Evolutionary conservation across 2,113 vertebrate genomes (phyloP), one percentile per base, ranked within the genome.

Genomic region (Callipepla californica): DNA sequence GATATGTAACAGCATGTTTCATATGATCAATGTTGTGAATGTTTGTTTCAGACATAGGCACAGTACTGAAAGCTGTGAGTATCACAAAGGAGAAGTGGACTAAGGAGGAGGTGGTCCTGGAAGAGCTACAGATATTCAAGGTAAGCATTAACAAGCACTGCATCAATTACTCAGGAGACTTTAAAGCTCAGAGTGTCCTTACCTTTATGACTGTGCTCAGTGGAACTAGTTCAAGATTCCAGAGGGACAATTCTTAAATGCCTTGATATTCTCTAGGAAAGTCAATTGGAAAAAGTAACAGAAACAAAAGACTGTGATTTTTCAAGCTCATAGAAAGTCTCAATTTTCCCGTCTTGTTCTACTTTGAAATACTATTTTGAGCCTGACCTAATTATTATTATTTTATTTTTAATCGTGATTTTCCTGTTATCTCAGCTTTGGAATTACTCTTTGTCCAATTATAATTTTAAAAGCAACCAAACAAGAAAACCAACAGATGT

Each of bases 51-150:
- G 99, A 99, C 69, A 50, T 96, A 65, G 99, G 99, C 53, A 99
- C 99, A 1, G 93, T 99, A 85, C 96, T 99, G 82, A 99, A 99
- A 95, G 99, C 98, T 83, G 98, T 99, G 90, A 99, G 98, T 90
- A 99, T 99, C 94, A 98, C 98, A 73, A 99, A 99, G 80, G 98
- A 99, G 90, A 98, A 99, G 89, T 99, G 99, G 99, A 96, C 97
- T 19, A 98, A 98, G 55, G 99, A 99, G 92, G 99, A 99, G 59
- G 98, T 99, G 23, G 96, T 99, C 6, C 96, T 99, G 45, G 99
- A 99, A 90, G 99, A 99, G 91, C 96, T 99, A 73, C 98, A 99
- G 95, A 95, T 99, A 88, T 99, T 99, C 94, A 98, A 99, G 98
- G 99, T 98, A 92, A 96, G 92, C 17, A 13, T 68, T 50, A 61